Evolutionary conservation across 2,888 invertebrate genomes (phyloP).

Genomic region (Mellilla xanthometata): DNA sequence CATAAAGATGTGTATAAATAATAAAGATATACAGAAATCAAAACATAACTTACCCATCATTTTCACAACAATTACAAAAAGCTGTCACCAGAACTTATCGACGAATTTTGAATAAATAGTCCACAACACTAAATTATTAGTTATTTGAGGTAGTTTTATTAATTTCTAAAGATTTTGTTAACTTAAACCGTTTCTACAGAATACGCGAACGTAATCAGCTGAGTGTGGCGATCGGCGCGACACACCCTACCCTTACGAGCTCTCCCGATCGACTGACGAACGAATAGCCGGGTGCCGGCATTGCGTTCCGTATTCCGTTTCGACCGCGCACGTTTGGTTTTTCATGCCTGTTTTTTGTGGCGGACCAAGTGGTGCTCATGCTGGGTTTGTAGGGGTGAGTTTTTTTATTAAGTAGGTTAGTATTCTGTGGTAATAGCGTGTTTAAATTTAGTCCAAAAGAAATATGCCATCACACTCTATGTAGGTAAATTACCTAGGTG

Average conservation of each 20-base stretch:
- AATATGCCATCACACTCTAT: too few species aligned
- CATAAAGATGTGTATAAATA: not conserved
- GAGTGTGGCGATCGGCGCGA: constrained; percentile 40
- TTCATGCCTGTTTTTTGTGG: constrained; percentile 34
- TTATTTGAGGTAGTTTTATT: constrained; percentile 23
- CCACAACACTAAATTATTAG: constrained; percentile 50
- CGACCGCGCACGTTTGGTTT: constrained; percentile 30
- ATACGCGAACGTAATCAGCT: constrained; percentile 66
- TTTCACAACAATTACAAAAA: constrained; percentile 34
- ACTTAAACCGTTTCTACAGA: constrained; percentile 31
- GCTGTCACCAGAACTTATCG: constrained; percentile 40
- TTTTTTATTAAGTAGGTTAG: not conserved
- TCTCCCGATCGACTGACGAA: constrained; percentile 67
- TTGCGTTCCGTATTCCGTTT: constrained; percentile 38
- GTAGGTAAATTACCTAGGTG: too few species aligned
- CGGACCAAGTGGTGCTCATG: constrained; percentile 24
- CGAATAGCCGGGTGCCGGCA: too few species aligned
- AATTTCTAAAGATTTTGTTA: constrained; percentile 41
- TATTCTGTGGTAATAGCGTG: too few species aligned
- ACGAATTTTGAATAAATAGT: constrained; percentile 24
- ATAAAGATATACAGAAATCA: not conserved
- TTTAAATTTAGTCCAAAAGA: too few species aligned
- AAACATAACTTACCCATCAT: constrained; percentile 56
- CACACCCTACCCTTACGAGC: constrained; percentile 46
- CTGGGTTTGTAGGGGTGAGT: constrained; percentile 35